phyloP scores from a whole-genome alignment of 1,140 invertebrate genomes.

The Hylaeus volcanicus region DNA sequence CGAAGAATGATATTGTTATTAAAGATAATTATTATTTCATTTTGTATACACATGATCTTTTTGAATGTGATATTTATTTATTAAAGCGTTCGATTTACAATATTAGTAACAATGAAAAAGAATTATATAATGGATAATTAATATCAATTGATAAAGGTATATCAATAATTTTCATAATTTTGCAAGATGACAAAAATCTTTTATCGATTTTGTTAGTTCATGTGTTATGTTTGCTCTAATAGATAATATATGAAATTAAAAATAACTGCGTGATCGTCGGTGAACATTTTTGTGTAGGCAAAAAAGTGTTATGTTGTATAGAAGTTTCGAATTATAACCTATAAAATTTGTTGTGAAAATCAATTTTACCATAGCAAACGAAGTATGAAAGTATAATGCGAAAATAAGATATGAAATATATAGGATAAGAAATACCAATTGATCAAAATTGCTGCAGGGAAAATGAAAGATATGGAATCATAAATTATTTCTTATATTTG shows the following conservation, averaged over 20 bases:
- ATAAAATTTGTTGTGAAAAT: constrained; percentile 9
- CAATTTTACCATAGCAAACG: neutral
- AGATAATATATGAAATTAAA: neutral
- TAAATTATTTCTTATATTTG: neutral
- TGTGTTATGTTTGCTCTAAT: constrained; percentile 12
- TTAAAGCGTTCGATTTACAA: neutral
- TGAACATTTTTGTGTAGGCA: neutral
- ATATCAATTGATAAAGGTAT: neutral
- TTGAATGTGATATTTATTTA: neutral
- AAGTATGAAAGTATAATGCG: neutral
- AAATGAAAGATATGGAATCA: constrained; percentile 27
- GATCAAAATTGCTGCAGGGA: constrained; percentile 17
- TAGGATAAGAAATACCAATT: neutral
- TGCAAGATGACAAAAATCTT: neutral
- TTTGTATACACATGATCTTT: neutral
- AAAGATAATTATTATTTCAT: neutral
- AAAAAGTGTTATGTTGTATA: constrained; percentile 10
- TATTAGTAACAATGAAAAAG: neutral
- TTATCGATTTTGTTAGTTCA: constrained; percentile 3
- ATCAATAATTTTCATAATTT: neutral
- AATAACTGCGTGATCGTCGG: neutral
- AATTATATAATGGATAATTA: neutral
- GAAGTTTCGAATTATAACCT: neutral
- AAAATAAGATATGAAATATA: neutral
- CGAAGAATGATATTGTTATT: neutral